Conservation (phyloP, 1,140 invertebrate genomes). For the Acromyrmex charruanus region DNA sequence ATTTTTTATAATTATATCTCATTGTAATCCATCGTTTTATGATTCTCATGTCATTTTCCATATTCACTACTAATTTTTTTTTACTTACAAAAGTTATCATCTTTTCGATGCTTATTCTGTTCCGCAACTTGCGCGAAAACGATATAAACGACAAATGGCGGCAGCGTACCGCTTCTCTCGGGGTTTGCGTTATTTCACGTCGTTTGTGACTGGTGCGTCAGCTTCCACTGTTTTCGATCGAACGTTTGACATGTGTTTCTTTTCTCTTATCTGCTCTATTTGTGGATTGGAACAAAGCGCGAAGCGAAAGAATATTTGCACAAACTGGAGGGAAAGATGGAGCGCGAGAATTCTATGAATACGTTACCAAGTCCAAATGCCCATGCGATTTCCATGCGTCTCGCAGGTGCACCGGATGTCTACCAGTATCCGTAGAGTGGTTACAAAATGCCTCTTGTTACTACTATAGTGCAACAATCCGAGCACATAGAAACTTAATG, state of each 20-base stretch:
- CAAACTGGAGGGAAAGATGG: constrained; percentile 44
- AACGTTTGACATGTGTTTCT: constrained; percentile 60
- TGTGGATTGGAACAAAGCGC: constrained; percentile 65
- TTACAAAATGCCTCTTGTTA: constrained; percentile 11
- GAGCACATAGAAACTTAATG: constrained; percentile 24
- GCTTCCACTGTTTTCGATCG: constrained; percentile 61
- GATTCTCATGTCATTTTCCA: not conserved
- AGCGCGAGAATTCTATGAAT: constrained; percentile 77
- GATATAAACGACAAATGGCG: constrained; percentile 51
- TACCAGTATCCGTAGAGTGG: not conserved
- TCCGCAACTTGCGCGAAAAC: constrained; percentile 2
- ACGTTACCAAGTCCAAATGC: constrained; percentile 80
- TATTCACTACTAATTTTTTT: not conserved
- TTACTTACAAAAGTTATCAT: not conserved
- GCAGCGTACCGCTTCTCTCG: constrained; percentile 64
- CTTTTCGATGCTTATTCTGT: constrained; percentile 16
- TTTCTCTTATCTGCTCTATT: constrained; percentile 49
- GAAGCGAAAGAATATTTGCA: constrained; percentile 64
- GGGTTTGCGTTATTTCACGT: constrained; percentile 77
- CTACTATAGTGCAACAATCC: not conserved
- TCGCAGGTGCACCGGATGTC: constrained; percentile 28
- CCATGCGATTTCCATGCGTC: constrained; percentile 78
- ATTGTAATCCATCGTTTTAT: not conserved
- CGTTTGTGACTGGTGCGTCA: constrained; percentile 73
- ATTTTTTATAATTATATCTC: not conserved